Conservation (phyloP, 1,140 invertebrate species). For the Chrysoperla carnea region DNA sequence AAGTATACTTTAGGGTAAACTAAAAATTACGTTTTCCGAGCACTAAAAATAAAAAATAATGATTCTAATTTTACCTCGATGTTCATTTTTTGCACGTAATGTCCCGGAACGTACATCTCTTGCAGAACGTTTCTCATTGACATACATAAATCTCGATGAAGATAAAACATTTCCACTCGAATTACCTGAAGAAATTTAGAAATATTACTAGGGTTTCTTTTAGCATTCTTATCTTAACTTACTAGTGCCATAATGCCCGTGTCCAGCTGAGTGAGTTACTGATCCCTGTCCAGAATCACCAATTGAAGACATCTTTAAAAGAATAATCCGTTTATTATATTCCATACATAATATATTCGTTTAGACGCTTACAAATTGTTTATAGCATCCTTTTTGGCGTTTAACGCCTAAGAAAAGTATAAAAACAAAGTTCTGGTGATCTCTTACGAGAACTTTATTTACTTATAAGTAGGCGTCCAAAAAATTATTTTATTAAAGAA, state of each 20-base stretch:
- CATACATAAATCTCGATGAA: slow-evolving; percentile 28
- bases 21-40: too few species aligned
- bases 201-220: slow-evolving; percentile 8
- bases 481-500: background rate
- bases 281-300: slow-evolving; percentile 22
- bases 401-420: too few species aligned
- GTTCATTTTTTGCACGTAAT: slow-evolving; percentile 25
- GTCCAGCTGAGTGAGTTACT: slow-evolving; percentile 9
- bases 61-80: slow-evolving; percentile 25
- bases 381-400: too few species aligned
- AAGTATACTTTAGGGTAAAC: too few species aligned
- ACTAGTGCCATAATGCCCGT: slow-evolving; percentile 6
- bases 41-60: too few species aligned
- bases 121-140: slow-evolving; percentile 35
- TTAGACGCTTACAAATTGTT: too few species aligned
- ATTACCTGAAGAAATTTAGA: background rate
- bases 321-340: background rate
- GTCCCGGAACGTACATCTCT: slow-evolving; percentile 20
- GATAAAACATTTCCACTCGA: background rate
- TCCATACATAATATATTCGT: too few species aligned
- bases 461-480: background rate
- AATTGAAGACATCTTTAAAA: slow-evolving; percentile 19
- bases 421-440: too few species aligned
- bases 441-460: background rate
- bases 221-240: background rate